Conservation (phyloP, 2,888 invertebrate species). For the Aleiodes leptofemur region DNA sequence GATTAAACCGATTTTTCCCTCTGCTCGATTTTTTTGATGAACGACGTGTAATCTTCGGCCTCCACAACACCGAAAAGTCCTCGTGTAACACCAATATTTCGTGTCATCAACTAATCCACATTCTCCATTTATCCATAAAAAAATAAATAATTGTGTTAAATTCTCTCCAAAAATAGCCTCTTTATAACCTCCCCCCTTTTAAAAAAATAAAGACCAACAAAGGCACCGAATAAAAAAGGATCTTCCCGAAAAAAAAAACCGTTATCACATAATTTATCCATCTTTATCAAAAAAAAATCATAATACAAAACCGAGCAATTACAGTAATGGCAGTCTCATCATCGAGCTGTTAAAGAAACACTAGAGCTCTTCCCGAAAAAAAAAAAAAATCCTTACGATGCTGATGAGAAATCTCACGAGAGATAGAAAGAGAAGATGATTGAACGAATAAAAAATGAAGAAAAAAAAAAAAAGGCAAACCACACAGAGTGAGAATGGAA, state of each 20-base stretch:
- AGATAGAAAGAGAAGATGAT: not conserved
- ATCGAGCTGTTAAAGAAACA: conserved; percentile 40
- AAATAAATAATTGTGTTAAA: not conserved
- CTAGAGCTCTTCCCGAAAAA: not conserved
- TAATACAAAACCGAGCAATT: conserved; percentile 32
- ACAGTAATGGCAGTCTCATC: conserved; percentile 43
- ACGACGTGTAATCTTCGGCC: conserved; percentile 32
- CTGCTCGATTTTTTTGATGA: conserved; percentile 26
- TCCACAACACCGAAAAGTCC: conserved; percentile 10
- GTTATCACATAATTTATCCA: conserved; percentile 42
- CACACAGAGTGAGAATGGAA: conserved; percentile 17
- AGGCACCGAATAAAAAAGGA: conserved; percentile 19
- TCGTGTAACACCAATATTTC: conserved; percentile 3
- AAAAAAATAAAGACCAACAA: conserved; percentile 3
- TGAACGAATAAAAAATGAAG: not conserved
- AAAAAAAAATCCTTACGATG: not conserved
- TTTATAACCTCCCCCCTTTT: not conserved
- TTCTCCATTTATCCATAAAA: not conserved
- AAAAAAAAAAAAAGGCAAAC: not conserved
- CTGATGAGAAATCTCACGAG: conserved; percentile 8
- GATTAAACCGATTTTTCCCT: conserved; percentile 17
- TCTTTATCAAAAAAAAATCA: conserved; percentile 30
- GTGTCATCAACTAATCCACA: conserved; percentile 12
- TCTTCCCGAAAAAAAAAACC: conserved; percentile 20
- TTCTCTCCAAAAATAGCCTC: conserved; percentile 4